Evolutionary conservation across 2,888 invertebrate species (phyloP), one percentile per base, ranked within the genome.

Genomic region (Horisme vitalbata): DNA sequence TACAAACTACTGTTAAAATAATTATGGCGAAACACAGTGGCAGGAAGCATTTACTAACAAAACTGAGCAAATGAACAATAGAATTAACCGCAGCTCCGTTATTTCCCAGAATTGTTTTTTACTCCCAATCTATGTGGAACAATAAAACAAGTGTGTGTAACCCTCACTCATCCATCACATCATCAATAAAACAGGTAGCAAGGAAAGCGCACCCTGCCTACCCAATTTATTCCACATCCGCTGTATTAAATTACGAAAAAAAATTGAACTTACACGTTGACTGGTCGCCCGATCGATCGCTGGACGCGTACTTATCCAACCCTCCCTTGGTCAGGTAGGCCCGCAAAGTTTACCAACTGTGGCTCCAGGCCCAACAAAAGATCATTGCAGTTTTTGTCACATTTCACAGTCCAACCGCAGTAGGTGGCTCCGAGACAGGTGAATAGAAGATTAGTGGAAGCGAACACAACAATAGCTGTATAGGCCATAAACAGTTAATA

Each of bases 201-300:
- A 63, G 59, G 68, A 64, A 85, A 80, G 84, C 80, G 80, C 85
- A 84, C 88, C 86, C 85, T 75, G 83, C 74, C 81, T 85, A 81
- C 83, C 83, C 88, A 88, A 87, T 87, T 85, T 84, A 87, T 83
- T 83, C 80, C 79, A 88, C 86, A 88, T 89, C 89, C 88, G 86
- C 61, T 75, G 82, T 83, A 87, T 89, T 82, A 82, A 77, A 86
- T 88, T 87, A 86, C 88, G 63, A 58, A 67, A 78, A 79, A 81
- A 79, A 76, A 24, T 2, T 65, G 60, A 61, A 86, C 88, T 87
- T 79, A 89, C 88, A 85, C 81, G 84, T 76, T 75, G 77, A 78
- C 66, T 65, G 61, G 79, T 82, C 66, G 78, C 70, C 74, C 78
- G 82, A 85, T 80, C 74, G 66, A 72, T 82, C 75, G 74, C 59